phyloP scores from a whole-genome alignment of 2,888 invertebrate genomes.

The Yponomeuta sedellus region DNA sequence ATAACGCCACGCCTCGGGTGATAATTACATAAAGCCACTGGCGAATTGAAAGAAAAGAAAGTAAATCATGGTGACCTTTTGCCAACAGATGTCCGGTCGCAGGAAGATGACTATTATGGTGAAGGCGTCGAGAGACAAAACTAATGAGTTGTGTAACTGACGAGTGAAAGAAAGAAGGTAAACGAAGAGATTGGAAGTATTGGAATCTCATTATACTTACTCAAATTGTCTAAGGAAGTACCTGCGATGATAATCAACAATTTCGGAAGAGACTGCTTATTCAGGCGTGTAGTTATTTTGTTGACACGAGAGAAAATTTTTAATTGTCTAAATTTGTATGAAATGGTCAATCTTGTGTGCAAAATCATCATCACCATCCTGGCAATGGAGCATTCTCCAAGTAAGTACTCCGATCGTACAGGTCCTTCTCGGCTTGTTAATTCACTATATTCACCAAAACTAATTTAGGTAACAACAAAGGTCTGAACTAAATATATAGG shows the following conservation, averaged over 20 bases:
- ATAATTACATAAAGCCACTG: background rate
- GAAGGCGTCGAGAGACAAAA: background rate
- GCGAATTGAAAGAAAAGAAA: background rate
- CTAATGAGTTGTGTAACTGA: background rate
- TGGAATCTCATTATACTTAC: background rate
- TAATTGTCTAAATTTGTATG: too few relatives aligned
- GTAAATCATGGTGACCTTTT: constrained; percentile 1
- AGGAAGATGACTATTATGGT: background rate
- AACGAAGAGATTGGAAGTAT: background rate
- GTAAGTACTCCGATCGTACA: too few relatives aligned
- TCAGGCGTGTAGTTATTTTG: too few relatives aligned
- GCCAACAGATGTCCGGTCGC: background rate
- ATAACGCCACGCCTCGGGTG: background rate
- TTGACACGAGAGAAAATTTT: too few relatives aligned
- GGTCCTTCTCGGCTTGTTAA: too few relatives aligned
- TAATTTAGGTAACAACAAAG: too few relatives aligned
- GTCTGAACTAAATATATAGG: too few relatives aligned
- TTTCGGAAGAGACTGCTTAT: background rate
- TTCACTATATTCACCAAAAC: too few relatives aligned
- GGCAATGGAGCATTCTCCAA: too few relatives aligned
- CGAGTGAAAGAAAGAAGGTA: background rate
- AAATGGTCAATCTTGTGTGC: too few relatives aligned
- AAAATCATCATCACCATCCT: too few relatives aligned
- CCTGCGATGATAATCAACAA: background rate
- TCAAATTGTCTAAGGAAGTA: background rate